Evolutionary conservation across 2,888 invertebrate species (phyloP), one percentile per base, ranked within the genome.

Genomic region (Pseudanteris insignis): DNA sequence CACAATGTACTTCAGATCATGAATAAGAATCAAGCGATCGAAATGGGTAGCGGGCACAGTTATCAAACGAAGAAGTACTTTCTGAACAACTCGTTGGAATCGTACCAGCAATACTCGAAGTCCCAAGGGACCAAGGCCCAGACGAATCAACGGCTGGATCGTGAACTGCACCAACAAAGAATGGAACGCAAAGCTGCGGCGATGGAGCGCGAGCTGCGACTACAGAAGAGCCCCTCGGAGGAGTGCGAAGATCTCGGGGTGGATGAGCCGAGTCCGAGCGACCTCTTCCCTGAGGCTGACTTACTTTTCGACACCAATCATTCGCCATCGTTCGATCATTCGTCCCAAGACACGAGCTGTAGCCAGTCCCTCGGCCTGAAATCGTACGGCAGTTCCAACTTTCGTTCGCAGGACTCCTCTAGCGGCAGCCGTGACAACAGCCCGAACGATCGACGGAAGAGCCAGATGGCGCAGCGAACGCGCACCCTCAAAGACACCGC

Each of bases 231-330:
- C 7, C 78, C 90, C 8, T 89, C 89, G 0, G 90, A 90, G 73
- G 90, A 90, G 76, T 90, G 90, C 75, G 89, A 89, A 70, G 90
- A 90, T 73, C 81, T 90, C 7, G 90, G 90, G 2, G 90, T 90
- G 38, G 90, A 89, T 69, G 89, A 90, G 32, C 90, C 90, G 0
- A 89, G 89, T n/a, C 88, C 90, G 0, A 88, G 89, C 59, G 90
- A 90, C 70, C 79, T 90, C 63, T 90, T 90, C 73, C 90, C 90
- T 0, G 90, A 90, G 70, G 89, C 89, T 0, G 90, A 90, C 73
- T 78, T 89, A 38, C 77, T 89, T 37, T 89, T 90, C 69, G 87
- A 89, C 48, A 84, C 87, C 0, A 89, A 89, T 66, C 89, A 89
- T 67, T 88, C 89, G 0, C 88, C 88, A 13, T 82, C 84, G 1